A percentile compares a stretch with the other conserved stretches of the same genome.
Conservation (phyloP, 2,113 vertebrate genomes). For the Ivindomyrus marchei region DNA sequence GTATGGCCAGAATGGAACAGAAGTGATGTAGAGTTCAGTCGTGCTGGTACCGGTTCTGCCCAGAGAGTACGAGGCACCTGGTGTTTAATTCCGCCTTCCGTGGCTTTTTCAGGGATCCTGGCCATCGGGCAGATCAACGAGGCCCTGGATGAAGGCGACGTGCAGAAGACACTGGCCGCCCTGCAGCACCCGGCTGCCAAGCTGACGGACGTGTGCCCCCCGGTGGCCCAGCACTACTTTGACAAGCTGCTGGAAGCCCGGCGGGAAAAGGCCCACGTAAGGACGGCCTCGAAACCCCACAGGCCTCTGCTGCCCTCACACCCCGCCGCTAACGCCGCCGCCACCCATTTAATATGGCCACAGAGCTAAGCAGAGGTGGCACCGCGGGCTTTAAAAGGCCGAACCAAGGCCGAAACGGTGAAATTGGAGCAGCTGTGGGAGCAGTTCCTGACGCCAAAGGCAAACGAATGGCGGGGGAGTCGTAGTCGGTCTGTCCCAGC, state of each 20-base stretch:
- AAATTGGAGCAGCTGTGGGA: not conserved
- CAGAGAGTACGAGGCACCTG: not conserved
- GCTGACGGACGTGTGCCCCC: constrained; percentile 72
- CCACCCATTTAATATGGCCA: not conserved
- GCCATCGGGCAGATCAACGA: constrained; percentile 94
- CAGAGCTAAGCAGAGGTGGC: not conserved
- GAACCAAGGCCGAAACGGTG: not conserved
- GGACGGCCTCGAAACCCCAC: constrained; percentile 18
- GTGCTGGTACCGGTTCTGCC: not conserved
- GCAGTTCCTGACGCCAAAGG: not conserved
- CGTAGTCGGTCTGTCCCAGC: not conserved
- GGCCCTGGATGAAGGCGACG: constrained; percentile 84
- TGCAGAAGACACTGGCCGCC: constrained; percentile 73
- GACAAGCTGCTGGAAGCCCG: constrained; percentile 83
- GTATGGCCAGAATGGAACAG: constrained; percentile 27
- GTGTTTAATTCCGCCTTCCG: not conserved
- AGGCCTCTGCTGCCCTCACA: not conserved
- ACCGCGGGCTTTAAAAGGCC: not conserved
- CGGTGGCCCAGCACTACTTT: constrained; percentile 88
- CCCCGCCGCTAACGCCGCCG: not conserved
- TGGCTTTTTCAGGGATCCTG: constrained; percentile 71
- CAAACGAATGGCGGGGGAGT: not conserved
- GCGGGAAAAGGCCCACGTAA: constrained; percentile 89
- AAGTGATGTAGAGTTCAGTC: not conserved
- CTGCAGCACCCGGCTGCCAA: constrained; percentile 85